Evolutionary conservation across 2,113 vertebrate species (phyloP), one percentile per base, ranked within the genome.

Genomic region (Monarcha castaneiventris): DNA sequence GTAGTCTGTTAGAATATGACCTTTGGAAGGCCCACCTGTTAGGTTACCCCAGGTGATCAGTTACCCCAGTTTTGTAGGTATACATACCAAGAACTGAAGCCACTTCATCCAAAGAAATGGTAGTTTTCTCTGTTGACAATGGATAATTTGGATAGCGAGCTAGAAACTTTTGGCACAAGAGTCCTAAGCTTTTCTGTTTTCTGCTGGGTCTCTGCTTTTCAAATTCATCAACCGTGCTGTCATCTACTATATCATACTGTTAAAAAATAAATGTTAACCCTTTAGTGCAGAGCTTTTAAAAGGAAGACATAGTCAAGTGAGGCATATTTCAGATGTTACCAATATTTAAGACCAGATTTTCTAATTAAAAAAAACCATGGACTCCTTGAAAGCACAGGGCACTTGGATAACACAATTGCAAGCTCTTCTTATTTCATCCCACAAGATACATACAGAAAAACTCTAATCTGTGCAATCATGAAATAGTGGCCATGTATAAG

Each of bases 171-270:
- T 99, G 99, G 96, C 99, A 99, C 68, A 99, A 97, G 56, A 99
- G 97, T 76, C 99, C 99, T 97, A 99, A 98, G 93, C 99, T 99
- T 97, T 99, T 99, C 97, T 99, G 98, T 93, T 99, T 99, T 96
- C 99, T 98, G 98, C 99, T 99, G 11, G 99, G 99, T 89, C 98
- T 98, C 68, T 97, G 98, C 68, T 98, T 99, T 94, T 99, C 99
- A 35, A 97, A 97, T 48, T 99, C 98, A 10, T 99, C 99, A 46
- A 98, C 92, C 5, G 97, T 91, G 62, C 90, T 90, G 59, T 98
- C 98, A 4, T 98, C 98, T 69, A 94, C 94, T 5, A 77, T 95
- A 75, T 98, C 98, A 92, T 97, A 98, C 98, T 98, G 95, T 78
- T 55, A 90, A 94, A 79, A 97, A 89, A 94, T 26, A 96, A 63